phyloP scores from a whole-genome alignment of 1,140 invertebrate species.

The Brachionus koreanus region DNA sequence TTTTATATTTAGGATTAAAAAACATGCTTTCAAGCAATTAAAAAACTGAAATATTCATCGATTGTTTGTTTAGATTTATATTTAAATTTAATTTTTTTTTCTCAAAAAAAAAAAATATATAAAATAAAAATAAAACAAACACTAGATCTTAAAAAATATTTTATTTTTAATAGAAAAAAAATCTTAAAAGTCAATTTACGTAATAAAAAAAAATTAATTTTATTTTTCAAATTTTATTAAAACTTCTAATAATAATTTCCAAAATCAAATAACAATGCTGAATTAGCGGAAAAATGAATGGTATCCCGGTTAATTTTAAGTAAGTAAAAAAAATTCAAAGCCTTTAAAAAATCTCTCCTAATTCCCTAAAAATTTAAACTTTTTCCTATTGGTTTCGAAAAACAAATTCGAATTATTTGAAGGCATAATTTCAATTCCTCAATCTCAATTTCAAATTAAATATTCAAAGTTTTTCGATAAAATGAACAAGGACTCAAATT shows the following conservation, averaged over 20 bases:
- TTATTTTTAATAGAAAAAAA: background rate
- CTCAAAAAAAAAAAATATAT: background rate
- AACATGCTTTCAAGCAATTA: background rate
- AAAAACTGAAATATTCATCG: conserved; percentile 3
- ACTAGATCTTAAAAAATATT: background rate
- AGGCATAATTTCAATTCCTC: background rate
- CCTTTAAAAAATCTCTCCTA: background rate
- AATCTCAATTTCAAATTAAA: background rate
- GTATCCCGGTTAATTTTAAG: background rate
- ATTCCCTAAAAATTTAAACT: background rate
- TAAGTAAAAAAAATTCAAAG: background rate
- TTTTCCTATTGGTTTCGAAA: background rate
- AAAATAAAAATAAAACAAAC: background rate
- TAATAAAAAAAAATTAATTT: background rate
- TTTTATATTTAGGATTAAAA: background rate
- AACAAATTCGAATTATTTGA: background rate
- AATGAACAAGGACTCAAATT: background rate
- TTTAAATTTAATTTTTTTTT: background rate
- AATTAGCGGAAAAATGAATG: background rate
- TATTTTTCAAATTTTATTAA: background rate
- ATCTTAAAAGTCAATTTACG: background rate
- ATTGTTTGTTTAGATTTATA: background rate
- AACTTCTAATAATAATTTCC: background rate
- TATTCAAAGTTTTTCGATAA: background rate
- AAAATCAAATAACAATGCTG: background rate